Conservation (phyloP, 2,113 vertebrate species). For the Cyanocitta stelleri region DNA sequence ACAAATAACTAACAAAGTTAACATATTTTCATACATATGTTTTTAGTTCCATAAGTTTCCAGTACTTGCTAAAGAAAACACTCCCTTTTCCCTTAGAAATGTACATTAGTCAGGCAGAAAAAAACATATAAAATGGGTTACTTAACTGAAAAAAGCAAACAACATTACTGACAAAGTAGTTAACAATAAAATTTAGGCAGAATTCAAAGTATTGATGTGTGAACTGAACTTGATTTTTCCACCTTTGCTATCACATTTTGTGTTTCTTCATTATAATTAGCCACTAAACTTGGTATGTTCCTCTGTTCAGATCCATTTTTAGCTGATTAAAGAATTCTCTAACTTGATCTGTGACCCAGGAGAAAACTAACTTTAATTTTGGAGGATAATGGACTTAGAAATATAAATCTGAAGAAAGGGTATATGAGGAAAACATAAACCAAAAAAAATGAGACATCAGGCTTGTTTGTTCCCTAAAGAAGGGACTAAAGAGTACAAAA, state of each 20-base stretch:
- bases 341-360: background rate
- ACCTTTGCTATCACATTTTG: background rate
- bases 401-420: background rate
- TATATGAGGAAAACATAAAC: background rate
- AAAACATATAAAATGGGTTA: background rate
- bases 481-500: background rate
- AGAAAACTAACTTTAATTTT: background rate
- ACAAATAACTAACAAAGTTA: background rate
- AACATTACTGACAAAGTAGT: background rate
- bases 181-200: background rate
- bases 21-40: background rate
- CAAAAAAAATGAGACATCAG: background rate
- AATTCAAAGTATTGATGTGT: background rate
- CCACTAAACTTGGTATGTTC: background rate
- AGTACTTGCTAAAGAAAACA: background rate
- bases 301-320: background rate
- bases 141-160: background rate
- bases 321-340: background rate
- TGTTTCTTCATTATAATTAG: background rate
- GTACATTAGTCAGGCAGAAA: background rate
- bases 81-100: background rate
- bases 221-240: background rate
- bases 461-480: background rate
- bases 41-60: background rate
- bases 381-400: background rate